Evolutionary conservation across 2,888 invertebrate genomes (phyloP).

Genomic region (Ectobius pallidus): DNA sequence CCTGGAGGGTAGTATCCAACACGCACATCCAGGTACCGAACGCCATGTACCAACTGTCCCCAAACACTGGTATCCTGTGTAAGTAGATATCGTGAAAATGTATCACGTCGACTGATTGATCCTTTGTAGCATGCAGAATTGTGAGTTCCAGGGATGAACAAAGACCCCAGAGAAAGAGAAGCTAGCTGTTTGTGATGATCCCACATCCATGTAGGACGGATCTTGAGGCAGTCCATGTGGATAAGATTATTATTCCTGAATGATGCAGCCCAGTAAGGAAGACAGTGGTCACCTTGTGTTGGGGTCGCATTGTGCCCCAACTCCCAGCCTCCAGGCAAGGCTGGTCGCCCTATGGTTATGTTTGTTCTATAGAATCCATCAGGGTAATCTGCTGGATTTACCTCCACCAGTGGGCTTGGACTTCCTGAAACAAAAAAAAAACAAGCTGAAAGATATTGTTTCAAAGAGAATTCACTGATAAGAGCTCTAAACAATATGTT

Average conservation of each 20-base stretch:
- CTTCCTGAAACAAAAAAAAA: background rate
- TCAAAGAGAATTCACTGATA: background rate
- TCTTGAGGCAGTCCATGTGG: constrained; percentile 73
- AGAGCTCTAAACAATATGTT: no score
- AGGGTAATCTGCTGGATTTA: constrained; percentile 50
- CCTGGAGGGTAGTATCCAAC: constrained; percentile 68
- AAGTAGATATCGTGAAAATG: constrained; percentile 56
- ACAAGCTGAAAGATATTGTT: background rate
- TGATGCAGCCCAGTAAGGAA: constrained; percentile 76
- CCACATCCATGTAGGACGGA: constrained; percentile 87
- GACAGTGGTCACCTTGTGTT: constrained; percentile 61
- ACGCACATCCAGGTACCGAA: constrained; percentile 81
- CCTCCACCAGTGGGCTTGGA: constrained; percentile 48
- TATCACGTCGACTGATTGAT: constrained; percentile 56
- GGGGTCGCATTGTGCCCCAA: background rate
- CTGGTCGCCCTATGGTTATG: constrained; percentile 51
- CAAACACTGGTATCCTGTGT: constrained; percentile 81
- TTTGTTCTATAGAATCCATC: constrained; percentile 54
- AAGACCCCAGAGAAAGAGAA: constrained; percentile 61
- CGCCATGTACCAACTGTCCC: constrained; percentile 84
- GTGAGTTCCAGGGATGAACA: constrained; percentile 63
- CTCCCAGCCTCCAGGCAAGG: constrained; percentile 52
- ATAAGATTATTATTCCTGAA: constrained; percentile 64
- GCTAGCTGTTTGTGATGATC: constrained; percentile 59
- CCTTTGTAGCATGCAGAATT: constrained; percentile 64